phyloP scores from a whole-genome alignment of 2,888 invertebrate species.

The Deilephila elpenor region DNA sequence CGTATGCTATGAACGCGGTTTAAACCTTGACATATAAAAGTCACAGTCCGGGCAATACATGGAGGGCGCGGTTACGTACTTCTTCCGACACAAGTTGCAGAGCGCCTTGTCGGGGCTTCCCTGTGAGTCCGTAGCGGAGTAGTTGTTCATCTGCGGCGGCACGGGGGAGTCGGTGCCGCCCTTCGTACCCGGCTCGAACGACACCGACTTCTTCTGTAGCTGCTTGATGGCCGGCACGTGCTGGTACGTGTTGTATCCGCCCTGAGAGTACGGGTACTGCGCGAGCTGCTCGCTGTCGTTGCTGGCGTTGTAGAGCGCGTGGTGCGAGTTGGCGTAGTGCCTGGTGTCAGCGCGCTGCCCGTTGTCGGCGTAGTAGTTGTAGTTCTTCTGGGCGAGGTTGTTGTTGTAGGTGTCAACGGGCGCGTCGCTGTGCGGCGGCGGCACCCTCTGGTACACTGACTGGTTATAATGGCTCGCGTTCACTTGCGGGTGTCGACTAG shows the following conservation, averaged over 20 bases:
- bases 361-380: slow-evolving; percentile 68
- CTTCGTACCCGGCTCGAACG: slow-evolving; percentile 90
- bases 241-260: slow-evolving; percentile 85
- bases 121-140: slow-evolving; percentile 55
- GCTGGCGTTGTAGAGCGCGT: slow-evolving; percentile 71
- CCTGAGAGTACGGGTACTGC: slow-evolving; percentile 70
- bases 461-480: slow-evolving; percentile 67
- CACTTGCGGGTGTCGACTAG: slow-evolving; percentile 78
- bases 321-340: slow-evolving; percentile 68
- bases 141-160: slow-evolving; percentile 69
- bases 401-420: slow-evolving; percentile 68
- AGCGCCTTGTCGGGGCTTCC: slow-evolving; percentile 83
- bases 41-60: slow-evolving; percentile 96
- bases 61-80: slow-evolving; percentile 90
- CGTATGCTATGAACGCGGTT: slow-evolving; percentile 84
- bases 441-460: slow-evolving; percentile 86
- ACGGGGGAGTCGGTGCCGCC: slow-evolving; percentile 84
- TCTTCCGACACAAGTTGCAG: slow-evolving; percentile 95
- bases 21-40: slow-evolving; percentile 95
- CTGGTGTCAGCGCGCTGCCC: slow-evolving; percentile 60
- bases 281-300: slow-evolving; percentile 59
- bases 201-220: slow-evolving; percentile 88
- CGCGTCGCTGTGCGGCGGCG: slow-evolving; percentile 82
- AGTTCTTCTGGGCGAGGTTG: slow-evolving; percentile 73
- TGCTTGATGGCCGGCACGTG: slow-evolving; percentile 86